Conservation (phyloP, 2,113 vertebrate genomes). For the Alligator sinensis region DNA sequence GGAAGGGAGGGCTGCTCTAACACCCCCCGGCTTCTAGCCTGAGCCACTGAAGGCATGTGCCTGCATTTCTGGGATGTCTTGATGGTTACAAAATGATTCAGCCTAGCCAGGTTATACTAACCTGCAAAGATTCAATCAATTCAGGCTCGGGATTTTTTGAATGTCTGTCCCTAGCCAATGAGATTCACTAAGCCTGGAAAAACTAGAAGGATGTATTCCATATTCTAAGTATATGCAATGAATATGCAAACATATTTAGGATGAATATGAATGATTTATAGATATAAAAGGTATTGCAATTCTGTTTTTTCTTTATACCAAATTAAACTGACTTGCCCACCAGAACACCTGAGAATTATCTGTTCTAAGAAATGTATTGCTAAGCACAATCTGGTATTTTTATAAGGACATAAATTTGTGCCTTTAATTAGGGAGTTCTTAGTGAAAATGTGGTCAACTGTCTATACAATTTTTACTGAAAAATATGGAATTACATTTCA, state of each 20-base stretch:
- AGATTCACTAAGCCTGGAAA: not conserved
- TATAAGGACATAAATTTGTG: conserved; percentile 30
- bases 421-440: conserved; percentile 39
- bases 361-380: conserved; percentile 23
- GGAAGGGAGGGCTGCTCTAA: too few species aligned
- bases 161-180: too few species aligned
- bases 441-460: conserved; percentile 39
- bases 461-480: conserved; percentile 16
- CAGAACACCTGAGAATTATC: not conserved
- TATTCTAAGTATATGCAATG: not conserved
- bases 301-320: conserved; percentile 13
- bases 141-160: too few species aligned
- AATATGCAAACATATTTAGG: not conserved
- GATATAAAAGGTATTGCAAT: conserved; percentile 29
- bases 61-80: too few species aligned
- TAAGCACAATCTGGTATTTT: conserved; percentile 42
- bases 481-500: not conserved
- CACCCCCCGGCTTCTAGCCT: too few species aligned
- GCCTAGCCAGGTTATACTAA: too few species aligned
- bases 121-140: too few species aligned
- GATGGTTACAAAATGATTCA: too few species aligned
- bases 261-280: conserved; percentile 19
- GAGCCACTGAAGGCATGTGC: too few species aligned
- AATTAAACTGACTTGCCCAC: not conserved
- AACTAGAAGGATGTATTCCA: not conserved